Conservation (phyloP, 2,888 invertebrate genomes). For the Rhorus exstirpatorius region DNA sequence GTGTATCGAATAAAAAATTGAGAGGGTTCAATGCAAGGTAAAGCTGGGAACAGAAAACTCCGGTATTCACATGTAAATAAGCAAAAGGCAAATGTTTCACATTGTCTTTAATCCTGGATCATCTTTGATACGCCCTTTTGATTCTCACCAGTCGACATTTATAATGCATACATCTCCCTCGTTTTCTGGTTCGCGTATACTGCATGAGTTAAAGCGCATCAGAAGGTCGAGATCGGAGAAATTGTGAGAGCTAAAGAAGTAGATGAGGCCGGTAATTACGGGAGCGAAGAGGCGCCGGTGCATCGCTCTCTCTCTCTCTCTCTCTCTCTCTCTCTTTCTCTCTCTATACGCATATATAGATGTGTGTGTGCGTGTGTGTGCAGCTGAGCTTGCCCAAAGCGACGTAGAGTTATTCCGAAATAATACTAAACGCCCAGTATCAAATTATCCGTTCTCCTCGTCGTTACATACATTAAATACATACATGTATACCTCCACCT, state of each 20-base stretch:
- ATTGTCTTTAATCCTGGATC: background rate
- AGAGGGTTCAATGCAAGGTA: too few relatives aligned
- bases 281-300: slow-evolving; percentile 66
- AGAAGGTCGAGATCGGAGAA: slow-evolving; percentile 26
- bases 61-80: background rate
- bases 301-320: slow-evolving; percentile 35
- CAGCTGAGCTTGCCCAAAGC: slow-evolving; percentile 79
- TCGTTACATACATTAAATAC: slow-evolving; percentile 17
- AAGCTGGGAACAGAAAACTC: too few relatives aligned
- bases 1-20: too few relatives aligned
- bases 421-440: slow-evolving; percentile 84
- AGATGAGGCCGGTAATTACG: slow-evolving; percentile 64
- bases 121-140: background rate
- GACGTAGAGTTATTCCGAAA: slow-evolving; percentile 84
- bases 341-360: slow-evolving; percentile 5
- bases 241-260: slow-evolving; percentile 32
- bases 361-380: slow-evolving; percentile 55
- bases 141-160: background rate
- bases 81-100: background rate
- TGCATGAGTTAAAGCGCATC: slow-evolving; percentile 9
- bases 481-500: background rate
- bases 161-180: background rate
- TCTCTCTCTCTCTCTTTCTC: background rate
- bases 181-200: slow-evolving; percentile 20
- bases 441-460: slow-evolving; percentile 73